Conservation (phyloP, 2,797 vertebrate genomes). For the Pseudocheirus occidentalis region DNA sequence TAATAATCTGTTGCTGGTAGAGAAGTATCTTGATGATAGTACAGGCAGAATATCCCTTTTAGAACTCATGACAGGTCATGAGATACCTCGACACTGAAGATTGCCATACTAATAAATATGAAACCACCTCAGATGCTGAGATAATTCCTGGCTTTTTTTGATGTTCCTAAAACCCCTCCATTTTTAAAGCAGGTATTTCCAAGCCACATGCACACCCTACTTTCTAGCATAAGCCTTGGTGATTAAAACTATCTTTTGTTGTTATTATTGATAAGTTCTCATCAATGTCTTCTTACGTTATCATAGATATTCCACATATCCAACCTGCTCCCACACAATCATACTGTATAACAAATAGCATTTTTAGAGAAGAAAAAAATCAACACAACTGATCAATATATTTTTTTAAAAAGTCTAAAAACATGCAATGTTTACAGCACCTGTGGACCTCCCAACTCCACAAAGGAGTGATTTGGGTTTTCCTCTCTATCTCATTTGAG, state of each 20-base stretch:
- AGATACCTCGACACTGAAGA: background rate
- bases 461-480: background rate
- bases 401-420: background rate
- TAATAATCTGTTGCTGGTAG: background rate
- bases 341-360: background rate
- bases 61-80: background rate
- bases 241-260: background rate
- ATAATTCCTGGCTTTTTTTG: background rate
- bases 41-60: background rate
- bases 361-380: background rate
- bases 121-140: background rate
- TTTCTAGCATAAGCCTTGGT: background rate
- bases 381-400: background rate
- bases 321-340: background rate
- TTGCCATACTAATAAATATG: background rate
- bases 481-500: background rate
- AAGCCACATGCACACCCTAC: background rate
- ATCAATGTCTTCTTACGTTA: background rate
- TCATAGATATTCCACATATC: background rate
- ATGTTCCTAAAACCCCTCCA: background rate
- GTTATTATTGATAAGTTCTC: background rate
- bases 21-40: background rate
- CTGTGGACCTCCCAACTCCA: background rate
- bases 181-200: background rate
- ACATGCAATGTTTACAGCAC: background rate